phyloP scores from a whole-genome alignment of 2,113 vertebrate species.

The Rhynchomys soricoides region DNA sequence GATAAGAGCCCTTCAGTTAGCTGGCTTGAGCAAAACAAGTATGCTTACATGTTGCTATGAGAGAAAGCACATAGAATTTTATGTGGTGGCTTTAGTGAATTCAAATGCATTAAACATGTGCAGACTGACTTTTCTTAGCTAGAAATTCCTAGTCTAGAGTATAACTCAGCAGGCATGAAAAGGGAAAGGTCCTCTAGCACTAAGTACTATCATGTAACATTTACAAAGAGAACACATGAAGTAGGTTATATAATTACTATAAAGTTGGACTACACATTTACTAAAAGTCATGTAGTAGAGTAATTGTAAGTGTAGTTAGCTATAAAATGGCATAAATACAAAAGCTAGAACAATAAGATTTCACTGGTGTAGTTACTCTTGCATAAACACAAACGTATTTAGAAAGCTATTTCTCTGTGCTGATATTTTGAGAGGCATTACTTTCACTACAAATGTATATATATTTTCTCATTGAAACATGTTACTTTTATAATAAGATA shows the following conservation, averaged over 20 bases:
- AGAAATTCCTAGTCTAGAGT: not conserved
- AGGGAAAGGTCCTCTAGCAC: not conserved
- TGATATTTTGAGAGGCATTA: not conserved
- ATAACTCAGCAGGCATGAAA: not conserved
- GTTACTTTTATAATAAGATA: not conserved
- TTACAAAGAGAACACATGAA: not conserved
- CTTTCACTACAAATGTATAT: conserved; percentile 4
- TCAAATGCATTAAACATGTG: not conserved
- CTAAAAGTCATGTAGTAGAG: not conserved
- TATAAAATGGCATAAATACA: not conserved
- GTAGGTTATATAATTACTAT: not conserved
- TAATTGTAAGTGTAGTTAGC: not conserved
- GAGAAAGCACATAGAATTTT: not conserved
- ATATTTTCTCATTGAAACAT: not conserved
- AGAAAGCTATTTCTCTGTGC: not conserved
- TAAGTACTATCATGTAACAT: not conserved
- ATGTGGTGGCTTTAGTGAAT: not conserved
- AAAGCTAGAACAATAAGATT: conserved; percentile 1
- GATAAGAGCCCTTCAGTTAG: not conserved
- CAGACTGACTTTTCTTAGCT: not conserved
- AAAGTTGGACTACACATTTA: not conserved
- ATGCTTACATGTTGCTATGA: not conserved
- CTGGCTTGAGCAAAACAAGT: not conserved
- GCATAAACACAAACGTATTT: not conserved
- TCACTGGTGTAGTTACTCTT: not conserved